Evolutionary conservation across 2,797 vertebrate species (phyloP).

Genomic region (Enteromius radiatus): DNA sequence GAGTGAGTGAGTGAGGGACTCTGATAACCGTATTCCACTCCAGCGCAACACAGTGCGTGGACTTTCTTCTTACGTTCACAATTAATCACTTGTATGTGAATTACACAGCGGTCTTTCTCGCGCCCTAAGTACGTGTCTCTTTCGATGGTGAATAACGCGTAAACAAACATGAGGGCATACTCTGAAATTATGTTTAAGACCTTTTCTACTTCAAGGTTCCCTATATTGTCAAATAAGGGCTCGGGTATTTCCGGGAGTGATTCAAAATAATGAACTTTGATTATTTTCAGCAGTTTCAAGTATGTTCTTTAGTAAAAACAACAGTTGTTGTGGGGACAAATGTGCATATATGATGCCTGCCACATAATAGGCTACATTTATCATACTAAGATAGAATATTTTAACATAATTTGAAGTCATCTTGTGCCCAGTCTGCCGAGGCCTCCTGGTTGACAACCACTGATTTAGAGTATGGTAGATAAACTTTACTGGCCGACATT

Average conservation of each 20-base stretch:
- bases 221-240: not conserved
- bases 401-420: not conserved
- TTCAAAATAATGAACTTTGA: not conserved
- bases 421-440: not conserved
- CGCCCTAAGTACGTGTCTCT: not conserved
- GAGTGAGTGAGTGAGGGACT: constrained; percentile 20
- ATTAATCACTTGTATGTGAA: not conserved
- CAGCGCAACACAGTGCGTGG: not conserved
- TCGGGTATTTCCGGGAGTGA: not conserved
- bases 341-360: not conserved
- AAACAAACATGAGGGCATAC: not conserved
- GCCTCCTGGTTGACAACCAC: not conserved
- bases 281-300: not conserved
- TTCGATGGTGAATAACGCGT: not conserved
- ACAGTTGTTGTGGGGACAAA: not conserved
- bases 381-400: not conserved
- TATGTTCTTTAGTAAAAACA: not conserved
- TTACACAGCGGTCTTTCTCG: not conserved
- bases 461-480: constrained; percentile 8
- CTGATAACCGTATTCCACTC: constrained; percentile 33
- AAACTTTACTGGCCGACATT: constrained; percentile 6
- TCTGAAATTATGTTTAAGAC: not conserved
- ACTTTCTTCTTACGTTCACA: not conserved
- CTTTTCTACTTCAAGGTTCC: not conserved
- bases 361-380: not conserved